Evolutionary conservation across 2,888 invertebrate species (phyloP), one percentile per base, ranked within the genome.

Genomic region (Crematogaster levior): DNA sequence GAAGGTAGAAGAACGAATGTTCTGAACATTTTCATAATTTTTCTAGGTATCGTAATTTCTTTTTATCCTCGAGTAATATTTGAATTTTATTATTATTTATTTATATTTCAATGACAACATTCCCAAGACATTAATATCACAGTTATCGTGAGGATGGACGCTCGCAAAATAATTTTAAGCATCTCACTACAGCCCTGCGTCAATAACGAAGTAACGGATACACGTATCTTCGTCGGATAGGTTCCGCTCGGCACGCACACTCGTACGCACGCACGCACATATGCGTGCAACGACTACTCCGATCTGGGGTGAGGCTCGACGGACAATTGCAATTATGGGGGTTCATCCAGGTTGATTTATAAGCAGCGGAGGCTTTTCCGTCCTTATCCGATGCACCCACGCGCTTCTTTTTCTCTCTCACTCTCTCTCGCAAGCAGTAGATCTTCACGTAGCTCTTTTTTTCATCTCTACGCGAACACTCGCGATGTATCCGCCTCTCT

Each of bases 291-390:
- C 53, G 81, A 88, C 82, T 84, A 88, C 75, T 84, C 60, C 70
- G 84, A 88, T 88, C 87, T 82, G 82, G 88, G 85, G 85, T 82
- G 86, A 86, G 84, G 86, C 82, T 86, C 85, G 86, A 88, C 86
- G 90, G 91, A 90, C 91, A 89, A 92, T 91, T 88, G 90, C 91
- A 91, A 92, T 92, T 90, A 92, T 86, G 88, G 88, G 84, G 86
- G 89, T 87, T 85, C 84, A 85, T 81, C 89, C 87, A 86, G 87
- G 90, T 91, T 92, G 92, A 92, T 92, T 92, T 91, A 92, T 91
- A 92, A 91, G 90, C 89, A 88, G 86, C 85, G 73, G 77, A 30
- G 86, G 73, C 79, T 83, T 68, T 86, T 91, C 87, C 86, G 77
- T 87, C 83, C 86, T 87, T 87, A 80, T 82, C 85, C 70, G 60